Percentiles rank a stretch among this genome's conserved stretches.
These are phyloP conservation scores for Gobionotothen gibberifrons DNA, from an alignment of 2,797 vertebrate species.

Conservation along the genomic window DNA sequence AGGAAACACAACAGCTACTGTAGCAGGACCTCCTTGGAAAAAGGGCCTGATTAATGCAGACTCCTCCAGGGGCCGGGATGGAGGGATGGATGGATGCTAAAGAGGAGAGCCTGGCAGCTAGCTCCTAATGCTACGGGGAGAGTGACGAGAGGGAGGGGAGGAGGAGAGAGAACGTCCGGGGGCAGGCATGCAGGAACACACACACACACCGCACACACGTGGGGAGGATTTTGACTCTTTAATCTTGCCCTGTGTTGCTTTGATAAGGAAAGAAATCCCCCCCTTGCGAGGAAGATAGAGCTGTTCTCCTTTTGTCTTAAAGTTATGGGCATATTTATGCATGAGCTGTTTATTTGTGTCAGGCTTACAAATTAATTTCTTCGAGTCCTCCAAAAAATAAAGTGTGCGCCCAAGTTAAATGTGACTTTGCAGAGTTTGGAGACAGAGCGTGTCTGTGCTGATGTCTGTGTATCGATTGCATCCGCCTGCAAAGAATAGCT, in stretches of 20 bases:
- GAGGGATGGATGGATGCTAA: slow-evolving; percentile 80
- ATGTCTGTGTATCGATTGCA: slow-evolving; percentile 50
- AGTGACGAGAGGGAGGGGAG: slow-evolving; percentile 67
- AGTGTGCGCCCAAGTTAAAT: slow-evolving; percentile 66
- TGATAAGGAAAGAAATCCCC: slow-evolving; percentile 83
- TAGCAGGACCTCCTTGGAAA: slow-evolving; percentile 65
- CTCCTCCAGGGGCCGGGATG: slow-evolving; percentile 75
- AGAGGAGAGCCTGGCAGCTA: slow-evolving; percentile 80
- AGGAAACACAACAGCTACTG: slow-evolving; percentile 64
- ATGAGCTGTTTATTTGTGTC: slow-evolving; percentile 81
- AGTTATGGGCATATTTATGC: slow-evolving; percentile 80
- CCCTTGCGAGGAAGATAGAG: slow-evolving; percentile 77
- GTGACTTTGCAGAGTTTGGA: slow-evolving; percentile 77
- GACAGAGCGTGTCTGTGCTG: slow-evolving; percentile 49
- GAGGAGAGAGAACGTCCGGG: slow-evolving; percentile 76
- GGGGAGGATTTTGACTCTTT: slow-evolving; percentile 83
- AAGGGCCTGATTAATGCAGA: slow-evolving; percentile 76
- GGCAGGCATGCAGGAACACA: slow-evolving; percentile 74
- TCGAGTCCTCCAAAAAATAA: slow-evolving; percentile 63
- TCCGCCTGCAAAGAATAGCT: slow-evolving; percentile 27
- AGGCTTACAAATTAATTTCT: slow-evolving; percentile 77
- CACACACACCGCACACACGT: slow-evolving; percentile 62
- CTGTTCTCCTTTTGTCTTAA: slow-evolving; percentile 80
- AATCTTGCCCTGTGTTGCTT: slow-evolving; percentile 84
- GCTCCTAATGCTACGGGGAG: slow-evolving; percentile 76